A percentile compares a stretch with the other conserved stretches of the same genome.
phyloP scores from a whole-genome alignment of 2,797 vertebrate genomes.

The Trachurus trachurus region DNA sequence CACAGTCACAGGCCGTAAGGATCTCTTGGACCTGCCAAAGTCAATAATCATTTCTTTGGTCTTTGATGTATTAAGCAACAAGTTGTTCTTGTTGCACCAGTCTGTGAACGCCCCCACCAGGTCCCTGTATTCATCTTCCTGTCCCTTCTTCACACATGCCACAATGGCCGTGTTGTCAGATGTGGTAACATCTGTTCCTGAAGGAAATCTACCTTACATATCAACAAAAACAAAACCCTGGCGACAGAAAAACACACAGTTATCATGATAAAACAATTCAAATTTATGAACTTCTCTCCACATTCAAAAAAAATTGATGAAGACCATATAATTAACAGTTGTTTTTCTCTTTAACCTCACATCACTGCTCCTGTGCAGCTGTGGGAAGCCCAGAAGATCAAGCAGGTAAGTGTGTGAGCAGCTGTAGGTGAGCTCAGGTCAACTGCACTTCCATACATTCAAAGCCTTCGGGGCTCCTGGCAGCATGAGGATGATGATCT shows the following conservation, averaged over 20 bases:
- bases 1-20: too few species aligned
- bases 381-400: conserved; percentile 98
- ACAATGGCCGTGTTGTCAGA: too few species aligned
- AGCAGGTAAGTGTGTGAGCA: conserved; percentile 89
- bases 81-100: too few species aligned
- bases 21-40: too few species aligned
- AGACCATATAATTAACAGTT: not conserved
- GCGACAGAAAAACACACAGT: not conserved
- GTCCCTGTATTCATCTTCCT: too few species aligned
- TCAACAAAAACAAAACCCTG: not conserved
- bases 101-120: too few species aligned
- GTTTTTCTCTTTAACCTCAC: conserved; percentile 22
- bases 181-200: not conserved
- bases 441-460: conserved; percentile 50
- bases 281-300: not conserved
- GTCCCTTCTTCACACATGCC: too few species aligned
- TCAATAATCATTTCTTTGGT: too few species aligned
- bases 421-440: conserved; percentile 3
- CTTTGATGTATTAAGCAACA: too few species aligned
- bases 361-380: conserved; percentile 84
- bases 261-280: not conserved
- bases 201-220: not conserved
- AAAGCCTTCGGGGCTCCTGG: conserved; percentile 36
- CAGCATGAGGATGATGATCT: conserved; percentile 75
- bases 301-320: not conserved